Evolutionary conservation across 1,140 invertebrate genomes (phyloP).

Genomic region (Saccostrea glomerata): DNA sequence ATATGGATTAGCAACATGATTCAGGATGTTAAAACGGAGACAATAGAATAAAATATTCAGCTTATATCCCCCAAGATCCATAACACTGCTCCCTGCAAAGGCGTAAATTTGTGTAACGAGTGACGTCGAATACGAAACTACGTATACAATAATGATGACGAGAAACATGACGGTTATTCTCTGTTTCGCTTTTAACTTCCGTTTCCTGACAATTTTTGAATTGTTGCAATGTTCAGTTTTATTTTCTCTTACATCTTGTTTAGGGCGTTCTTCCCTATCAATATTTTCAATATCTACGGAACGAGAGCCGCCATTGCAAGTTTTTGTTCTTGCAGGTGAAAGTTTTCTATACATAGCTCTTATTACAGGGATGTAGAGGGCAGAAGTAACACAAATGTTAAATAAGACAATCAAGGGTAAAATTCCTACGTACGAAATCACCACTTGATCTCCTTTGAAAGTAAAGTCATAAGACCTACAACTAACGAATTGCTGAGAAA

Average conservation of each 20-base stretch:
- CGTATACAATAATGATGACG: background rate
- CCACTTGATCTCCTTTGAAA: no score
- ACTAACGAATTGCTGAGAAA: no score
- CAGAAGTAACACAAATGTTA: no score
- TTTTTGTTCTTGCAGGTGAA: no score
- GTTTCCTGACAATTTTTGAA: no score
- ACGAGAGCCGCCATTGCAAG: no score
- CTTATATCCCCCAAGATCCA: background rate
- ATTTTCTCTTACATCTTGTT: background rate
- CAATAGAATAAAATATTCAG: background rate
- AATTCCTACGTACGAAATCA: no score
- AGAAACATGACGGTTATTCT: background rate
- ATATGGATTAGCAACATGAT: background rate
- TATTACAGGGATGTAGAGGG: background rate
- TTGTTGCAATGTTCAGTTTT: background rate
- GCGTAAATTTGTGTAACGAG: background rate
- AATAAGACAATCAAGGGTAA: no score
- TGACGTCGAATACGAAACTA: constrained; percentile 3
- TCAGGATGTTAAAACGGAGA: background rate
- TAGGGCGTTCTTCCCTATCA: no score
- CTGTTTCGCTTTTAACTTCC: background rate
- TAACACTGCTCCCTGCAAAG: background rate
- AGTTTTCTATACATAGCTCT: background rate
- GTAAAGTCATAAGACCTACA: no score
- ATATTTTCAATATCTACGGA: no score